A percentile compares a stretch with the other conserved stretches of the same genome.
Evolutionary conservation across 2,113 vertebrate genomes (phyloP).

Genomic region (Chlorodrepanis virens): DNA sequence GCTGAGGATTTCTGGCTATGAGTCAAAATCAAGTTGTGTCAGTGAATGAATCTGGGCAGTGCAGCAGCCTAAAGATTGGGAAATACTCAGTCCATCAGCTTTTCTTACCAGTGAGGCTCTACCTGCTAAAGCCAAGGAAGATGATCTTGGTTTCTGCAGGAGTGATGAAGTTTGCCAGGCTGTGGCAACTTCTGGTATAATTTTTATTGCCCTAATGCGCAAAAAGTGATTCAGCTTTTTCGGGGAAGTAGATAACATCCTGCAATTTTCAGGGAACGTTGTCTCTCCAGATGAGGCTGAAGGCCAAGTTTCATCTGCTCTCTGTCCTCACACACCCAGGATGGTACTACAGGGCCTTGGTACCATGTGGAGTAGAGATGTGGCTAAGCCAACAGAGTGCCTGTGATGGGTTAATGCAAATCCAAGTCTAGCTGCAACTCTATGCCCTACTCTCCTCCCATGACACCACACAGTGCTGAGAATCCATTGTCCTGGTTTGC

Average conservation of each 20-base stretch:
- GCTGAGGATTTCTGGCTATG: background rate
- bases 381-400: background rate
- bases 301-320: background rate
- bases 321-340: background rate
- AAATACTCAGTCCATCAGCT: background rate
- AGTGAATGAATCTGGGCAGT: background rate
- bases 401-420: background rate
- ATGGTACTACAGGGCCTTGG: background rate
- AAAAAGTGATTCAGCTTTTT: background rate
- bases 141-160: background rate
- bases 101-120: background rate
- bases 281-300: background rate
- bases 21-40: background rate
- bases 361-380: accelerated
- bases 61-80: background rate
- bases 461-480: background rate
- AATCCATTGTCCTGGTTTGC: background rate
- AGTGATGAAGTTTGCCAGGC: background rate
- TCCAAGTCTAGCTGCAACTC: background rate
- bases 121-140: background rate
- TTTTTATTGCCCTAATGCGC: background rate
- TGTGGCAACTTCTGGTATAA: background rate
- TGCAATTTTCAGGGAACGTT: accelerated
- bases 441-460: accelerated
- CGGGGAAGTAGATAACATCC: background rate